Evolutionary conservation across 1,140 invertebrate species (phyloP).

Genomic region (Orius insidiosus): DNA sequence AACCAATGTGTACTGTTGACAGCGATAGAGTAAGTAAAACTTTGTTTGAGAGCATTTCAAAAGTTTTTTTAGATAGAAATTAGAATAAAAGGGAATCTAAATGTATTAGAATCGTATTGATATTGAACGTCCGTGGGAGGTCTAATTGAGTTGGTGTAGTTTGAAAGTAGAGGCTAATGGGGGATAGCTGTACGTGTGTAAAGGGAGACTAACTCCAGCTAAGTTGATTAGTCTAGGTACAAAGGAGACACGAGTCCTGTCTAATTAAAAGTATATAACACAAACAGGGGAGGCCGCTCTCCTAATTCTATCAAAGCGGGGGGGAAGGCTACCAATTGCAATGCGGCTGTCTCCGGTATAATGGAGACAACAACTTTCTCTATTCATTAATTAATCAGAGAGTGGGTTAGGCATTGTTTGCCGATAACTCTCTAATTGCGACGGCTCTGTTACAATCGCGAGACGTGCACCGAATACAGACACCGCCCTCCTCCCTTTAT

Average conservation of each 20-base stretch:
- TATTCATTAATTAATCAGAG: conserved; percentile 10
- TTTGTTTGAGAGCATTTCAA: no score
- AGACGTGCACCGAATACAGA: conserved; percentile 10
- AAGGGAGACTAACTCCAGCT: conserved; percentile 8
- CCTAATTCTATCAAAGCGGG: conserved; percentile 3
- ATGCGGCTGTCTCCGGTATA: conserved; percentile 9
- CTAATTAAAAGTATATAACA: conserved; percentile 11
- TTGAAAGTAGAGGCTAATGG: conserved; percentile 7
- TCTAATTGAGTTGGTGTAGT: conserved; percentile 9
- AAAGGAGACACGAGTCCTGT: conserved; percentile 8
- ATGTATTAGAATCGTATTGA: no score
- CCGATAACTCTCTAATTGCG: conserved; percentile 8
- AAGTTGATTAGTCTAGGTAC: not conserved
- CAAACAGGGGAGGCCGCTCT: conserved; percentile 5
- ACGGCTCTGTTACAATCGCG: conserved; percentile 3
- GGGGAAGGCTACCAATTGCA: not conserved
- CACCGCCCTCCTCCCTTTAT: conserved; percentile 7
- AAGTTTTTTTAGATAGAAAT: no score
- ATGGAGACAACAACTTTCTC: conserved; percentile 9
- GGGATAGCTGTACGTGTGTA: conserved; percentile 10
- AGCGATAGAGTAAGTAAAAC: no score
- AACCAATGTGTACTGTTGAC: no score
- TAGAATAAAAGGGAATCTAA: no score
- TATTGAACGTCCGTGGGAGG: no score
- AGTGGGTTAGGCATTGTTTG: conserved; percentile 3